Conservation (phyloP, 2,888 invertebrate species). For the Cataglyphis rosenhaueri region DNA sequence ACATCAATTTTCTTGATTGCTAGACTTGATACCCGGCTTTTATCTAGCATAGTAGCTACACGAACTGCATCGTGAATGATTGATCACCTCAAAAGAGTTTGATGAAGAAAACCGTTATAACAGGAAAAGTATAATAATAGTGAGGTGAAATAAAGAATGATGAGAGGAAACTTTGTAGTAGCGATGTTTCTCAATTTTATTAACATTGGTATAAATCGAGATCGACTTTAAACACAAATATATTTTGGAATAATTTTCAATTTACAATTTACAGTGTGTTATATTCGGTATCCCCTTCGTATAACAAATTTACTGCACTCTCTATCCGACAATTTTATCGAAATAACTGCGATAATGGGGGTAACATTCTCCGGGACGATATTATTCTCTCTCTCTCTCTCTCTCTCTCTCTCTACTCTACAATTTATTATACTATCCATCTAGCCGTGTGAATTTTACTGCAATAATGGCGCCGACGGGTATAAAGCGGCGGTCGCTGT, state of each 20-base stretch:
- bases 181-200: neutral
- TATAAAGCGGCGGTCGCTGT: conserved; percentile 8
- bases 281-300: neutral
- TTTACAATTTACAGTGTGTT: neutral
- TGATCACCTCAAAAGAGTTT: conserved; percentile 35
- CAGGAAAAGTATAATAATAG: conserved; percentile 29
- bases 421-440: conserved; percentile 51
- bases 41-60: neutral
- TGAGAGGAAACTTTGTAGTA: conserved; percentile 12
- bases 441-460: conserved; percentile 43
- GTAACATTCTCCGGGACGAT: conserved; percentile 12
- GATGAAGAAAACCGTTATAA: conserved; percentile 35
- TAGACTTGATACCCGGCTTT: conserved; percentile 21
- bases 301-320: neutral
- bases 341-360: conserved; percentile 35
- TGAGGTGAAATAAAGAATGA: neutral
- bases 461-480: conserved; percentile 31
- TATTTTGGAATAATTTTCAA: neutral
- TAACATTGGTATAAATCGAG: neutral
- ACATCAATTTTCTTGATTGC: conserved; percentile 43
- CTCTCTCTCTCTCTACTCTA: conserved; percentile 17
- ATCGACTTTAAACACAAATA: neutral
- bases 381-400: conserved; percentile 32
- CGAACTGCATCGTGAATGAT: conserved; percentile 45
- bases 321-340: conserved; percentile 20